A percentile compares a stretch with the other conserved stretches of the same genome.
phyloP scores from a whole-genome alignment of 1,140 invertebrate species.

The Drosophila arizonae region DNA sequence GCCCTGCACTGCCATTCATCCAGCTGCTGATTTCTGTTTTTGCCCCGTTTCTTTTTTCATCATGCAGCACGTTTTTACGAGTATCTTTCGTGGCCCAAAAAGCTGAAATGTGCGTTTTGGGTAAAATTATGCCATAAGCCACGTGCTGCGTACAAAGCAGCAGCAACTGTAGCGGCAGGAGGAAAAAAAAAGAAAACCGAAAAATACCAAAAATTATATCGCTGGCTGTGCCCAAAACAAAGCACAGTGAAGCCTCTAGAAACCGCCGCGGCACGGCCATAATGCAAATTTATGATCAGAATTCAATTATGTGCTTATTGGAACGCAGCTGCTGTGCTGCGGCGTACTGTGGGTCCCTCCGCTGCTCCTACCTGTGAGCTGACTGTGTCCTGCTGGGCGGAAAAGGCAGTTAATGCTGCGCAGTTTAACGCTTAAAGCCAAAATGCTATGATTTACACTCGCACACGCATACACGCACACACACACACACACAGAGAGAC shows the following conservation, averaged over 20 bases:
- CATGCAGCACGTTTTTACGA: conserved; percentile 64
- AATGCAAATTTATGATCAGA: conserved; percentile 82
- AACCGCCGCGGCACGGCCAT: conserved; percentile 62
- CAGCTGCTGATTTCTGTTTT: conserved; percentile 22
- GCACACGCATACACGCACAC: conserved; percentile 31
- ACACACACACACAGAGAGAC: conserved; percentile 15
- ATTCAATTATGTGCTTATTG: conserved; percentile 82
- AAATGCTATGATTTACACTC: conserved; percentile 75
- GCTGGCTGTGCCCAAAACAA: conserved; percentile 49
- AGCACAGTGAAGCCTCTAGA: conserved; percentile 65
- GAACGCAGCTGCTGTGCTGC: conserved; percentile 73
- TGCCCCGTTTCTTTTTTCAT: conserved; percentile 45
- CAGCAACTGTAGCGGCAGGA: background rate
- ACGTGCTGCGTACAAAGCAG: conserved; percentile 52
- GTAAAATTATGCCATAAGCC: conserved; percentile 79
- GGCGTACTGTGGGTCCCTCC: conserved; percentile 12
- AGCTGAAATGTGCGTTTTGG: conserved; percentile 76
- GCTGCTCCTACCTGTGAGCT: conserved; percentile 39
- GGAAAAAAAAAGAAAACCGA: conserved; percentile 17
- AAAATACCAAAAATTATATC: conserved; percentile 36
- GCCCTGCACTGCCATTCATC: conserved; percentile 19
- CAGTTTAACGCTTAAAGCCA: conserved; percentile 78
- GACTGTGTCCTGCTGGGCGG: conserved; percentile 42
- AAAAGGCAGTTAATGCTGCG: conserved; percentile 69
- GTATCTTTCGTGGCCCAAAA: conserved; percentile 58